phyloP scores from a whole-genome alignment of 1,140 invertebrate species.

The Andrena cerasifolii region DNA sequence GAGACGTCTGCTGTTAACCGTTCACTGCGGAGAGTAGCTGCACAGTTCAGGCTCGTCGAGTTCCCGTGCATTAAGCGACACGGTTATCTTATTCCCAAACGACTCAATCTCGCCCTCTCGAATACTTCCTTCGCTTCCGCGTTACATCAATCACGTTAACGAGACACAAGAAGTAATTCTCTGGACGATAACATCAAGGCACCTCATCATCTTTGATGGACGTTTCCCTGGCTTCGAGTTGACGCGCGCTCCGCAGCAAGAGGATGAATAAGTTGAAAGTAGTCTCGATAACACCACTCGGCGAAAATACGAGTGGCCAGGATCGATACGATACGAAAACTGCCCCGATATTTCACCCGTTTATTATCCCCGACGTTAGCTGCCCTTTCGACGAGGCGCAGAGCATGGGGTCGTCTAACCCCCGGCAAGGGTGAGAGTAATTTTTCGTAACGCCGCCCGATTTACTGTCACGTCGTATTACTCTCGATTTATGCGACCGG shows the following conservation, averaged over 20 bases:
- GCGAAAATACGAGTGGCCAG: neutral
- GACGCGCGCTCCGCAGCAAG: neutral
- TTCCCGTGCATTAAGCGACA: too few relatives aligned
- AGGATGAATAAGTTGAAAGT: neutral
- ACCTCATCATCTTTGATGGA: neutral
- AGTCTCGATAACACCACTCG: neutral
- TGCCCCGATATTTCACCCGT: neutral
- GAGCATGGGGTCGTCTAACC: neutral
- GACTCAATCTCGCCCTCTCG: too few relatives aligned
- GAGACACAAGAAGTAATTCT: too few relatives aligned
- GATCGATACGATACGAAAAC: constrained; percentile 2
- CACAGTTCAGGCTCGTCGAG: too few relatives aligned
- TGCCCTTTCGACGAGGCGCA: too few relatives aligned
- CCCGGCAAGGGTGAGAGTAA: neutral
- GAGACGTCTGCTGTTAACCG: too few relatives aligned
- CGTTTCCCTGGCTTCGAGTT: neutral
- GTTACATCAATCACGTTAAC: too few relatives aligned
- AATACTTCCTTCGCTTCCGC: too few relatives aligned
- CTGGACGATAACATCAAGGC: neutral
- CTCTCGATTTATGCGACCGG: neutral
- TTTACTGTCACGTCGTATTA: neutral
- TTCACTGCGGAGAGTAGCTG: too few relatives aligned
- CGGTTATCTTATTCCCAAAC: too few relatives aligned
- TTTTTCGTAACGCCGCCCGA: neutral
- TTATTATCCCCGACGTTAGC: neutral